Conservation (phyloP, 2,888 invertebrate genomes). For the Alentia gelatinosa region DNA sequence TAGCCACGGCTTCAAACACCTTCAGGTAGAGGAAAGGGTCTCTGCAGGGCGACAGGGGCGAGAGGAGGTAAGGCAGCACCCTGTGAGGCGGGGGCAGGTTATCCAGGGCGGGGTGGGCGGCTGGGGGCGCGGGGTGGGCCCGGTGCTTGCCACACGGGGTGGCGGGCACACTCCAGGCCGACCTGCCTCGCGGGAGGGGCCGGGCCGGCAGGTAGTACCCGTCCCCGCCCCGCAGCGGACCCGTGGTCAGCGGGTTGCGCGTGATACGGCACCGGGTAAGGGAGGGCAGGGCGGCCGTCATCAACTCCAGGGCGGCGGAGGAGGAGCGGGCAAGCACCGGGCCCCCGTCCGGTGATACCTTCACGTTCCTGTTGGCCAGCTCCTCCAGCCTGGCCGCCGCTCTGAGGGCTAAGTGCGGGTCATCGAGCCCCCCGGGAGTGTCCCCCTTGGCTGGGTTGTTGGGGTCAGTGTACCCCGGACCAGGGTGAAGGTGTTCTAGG, state of each 20-base stretch:
- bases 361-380: neutral
- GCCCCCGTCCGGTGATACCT: neutral
- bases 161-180: slow-evolving; percentile 6
- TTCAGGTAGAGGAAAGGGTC: slow-evolving; percentile 42
- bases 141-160: neutral
- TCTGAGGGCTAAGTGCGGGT: neutral
- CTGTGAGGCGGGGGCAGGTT: neutral
- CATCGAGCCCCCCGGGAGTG: neutral
- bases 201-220: slow-evolving; percentile 7
- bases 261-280: slow-evolving; percentile 4
- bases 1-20: slow-evolving; percentile 41
- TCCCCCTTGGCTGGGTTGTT: neutral
- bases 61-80: slow-evolving; percentile 31
- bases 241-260: slow-evolving; percentile 6
- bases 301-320: neutral
- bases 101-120: neutral
- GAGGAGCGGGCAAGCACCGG: neutral
- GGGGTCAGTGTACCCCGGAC: neutral
- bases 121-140: neutral
- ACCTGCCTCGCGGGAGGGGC: neutral
- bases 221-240: slow-evolving; percentile 11
- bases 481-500: neutral
- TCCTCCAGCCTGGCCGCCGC: neutral
- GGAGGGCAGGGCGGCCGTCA: slow-evolving; percentile 33
- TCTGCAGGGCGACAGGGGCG: slow-evolving; percentile 22